A percentile compares a stretch with the other conserved stretches of the same genome.
Conservation (phyloP, 2,888 invertebrate genomes). For the Amphimallon solstitiale region DNA sequence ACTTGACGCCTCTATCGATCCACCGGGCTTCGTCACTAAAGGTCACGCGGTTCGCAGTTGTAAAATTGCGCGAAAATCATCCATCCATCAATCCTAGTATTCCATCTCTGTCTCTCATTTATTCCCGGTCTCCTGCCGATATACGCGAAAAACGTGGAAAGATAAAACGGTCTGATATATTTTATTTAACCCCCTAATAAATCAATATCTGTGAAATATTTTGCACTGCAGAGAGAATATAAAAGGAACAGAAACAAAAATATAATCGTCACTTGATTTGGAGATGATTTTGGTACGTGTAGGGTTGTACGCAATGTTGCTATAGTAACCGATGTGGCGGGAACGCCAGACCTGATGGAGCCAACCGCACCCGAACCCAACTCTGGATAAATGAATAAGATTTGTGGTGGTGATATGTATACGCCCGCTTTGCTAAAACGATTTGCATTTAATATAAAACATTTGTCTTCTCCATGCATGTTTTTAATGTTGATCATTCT, state of each 20-base stretch:
- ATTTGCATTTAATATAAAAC: too few relatives aligned
- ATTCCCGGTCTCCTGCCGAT: background rate
- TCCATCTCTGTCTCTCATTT: background rate
- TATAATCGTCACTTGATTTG: too few relatives aligned
- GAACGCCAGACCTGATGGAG: conserved; percentile 47
- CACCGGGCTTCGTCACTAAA: conserved; percentile 44
- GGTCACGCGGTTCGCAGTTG: conserved; percentile 43
- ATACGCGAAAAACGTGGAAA: background rate
- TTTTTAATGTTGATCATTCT: too few relatives aligned
- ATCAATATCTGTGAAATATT: too few relatives aligned
- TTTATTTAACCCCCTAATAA: too few relatives aligned
- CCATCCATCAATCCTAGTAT: conserved; percentile 4
- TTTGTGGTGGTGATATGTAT: background rate
- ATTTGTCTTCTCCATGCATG: too few relatives aligned
- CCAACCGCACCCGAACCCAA: conserved; percentile 45
- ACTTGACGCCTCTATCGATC: background rate
- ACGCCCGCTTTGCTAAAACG: too few relatives aligned
- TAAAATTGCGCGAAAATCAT: conserved; percentile 27
- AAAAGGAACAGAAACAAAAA: too few relatives aligned
- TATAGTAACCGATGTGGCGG: conserved; percentile 44
- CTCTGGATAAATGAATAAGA: background rate
- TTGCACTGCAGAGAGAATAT: too few relatives aligned
- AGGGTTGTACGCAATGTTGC: conserved; percentile 39
- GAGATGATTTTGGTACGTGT: conserved; percentile 25
- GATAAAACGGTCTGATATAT: too few relatives aligned